Evolutionary conservation across 1,140 invertebrate species (phyloP).

Genomic region (Trachymyrmex cornetzi): DNA sequence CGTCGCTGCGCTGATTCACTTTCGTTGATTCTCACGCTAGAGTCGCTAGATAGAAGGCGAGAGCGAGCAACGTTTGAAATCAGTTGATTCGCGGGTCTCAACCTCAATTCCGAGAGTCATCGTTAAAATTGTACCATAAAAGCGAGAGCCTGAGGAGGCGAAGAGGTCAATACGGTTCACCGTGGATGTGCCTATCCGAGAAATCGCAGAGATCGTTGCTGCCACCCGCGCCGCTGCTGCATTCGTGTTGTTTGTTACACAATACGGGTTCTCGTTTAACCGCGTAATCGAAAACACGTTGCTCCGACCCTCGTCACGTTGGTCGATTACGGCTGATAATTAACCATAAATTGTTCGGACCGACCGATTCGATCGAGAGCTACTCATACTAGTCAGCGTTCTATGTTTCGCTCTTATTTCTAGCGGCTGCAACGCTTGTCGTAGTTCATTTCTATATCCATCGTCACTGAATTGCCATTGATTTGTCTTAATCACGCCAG

Average conservation of each 20-base stretch:
- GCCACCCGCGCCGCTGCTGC: neutral
- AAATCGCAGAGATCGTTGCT: slow-evolving; percentile 33
- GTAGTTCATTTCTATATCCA: neutral
- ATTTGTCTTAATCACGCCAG: slow-evolving; percentile 4
- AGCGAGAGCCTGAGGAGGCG: slow-evolving; percentile 28
- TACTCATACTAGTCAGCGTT: slow-evolving; percentile 7
- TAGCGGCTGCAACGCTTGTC: neutral
- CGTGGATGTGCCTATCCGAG: slow-evolving; percentile 45
- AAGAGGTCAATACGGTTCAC: slow-evolving; percentile 47
- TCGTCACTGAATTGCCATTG: neutral
- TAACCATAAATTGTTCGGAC: slow-evolving; percentile 77
- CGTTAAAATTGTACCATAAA: slow-evolving; percentile 65
- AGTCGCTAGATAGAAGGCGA: slow-evolving; percentile 5
- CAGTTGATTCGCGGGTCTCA: slow-evolving; percentile 58
- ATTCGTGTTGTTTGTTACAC: slow-evolving; percentile 55
- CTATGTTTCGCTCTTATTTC: slow-evolving; percentile 41
- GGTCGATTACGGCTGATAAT: slow-evolving; percentile 73
- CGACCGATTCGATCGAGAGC: slow-evolving; percentile 71
- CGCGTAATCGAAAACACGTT: slow-evolving; percentile 53
- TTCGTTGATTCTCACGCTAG: slow-evolving; percentile 69
- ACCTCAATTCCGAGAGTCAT: slow-evolving; percentile 63
- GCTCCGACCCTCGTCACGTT: slow-evolving; percentile 4
- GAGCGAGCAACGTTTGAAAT: slow-evolving; percentile 62
- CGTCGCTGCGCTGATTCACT: slow-evolving; percentile 56
- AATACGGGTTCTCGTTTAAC: slow-evolving; percentile 51